Evolutionary conservation across 2,797 vertebrate species (phyloP).

Genomic region (Etheostoma perlongum): DNA sequence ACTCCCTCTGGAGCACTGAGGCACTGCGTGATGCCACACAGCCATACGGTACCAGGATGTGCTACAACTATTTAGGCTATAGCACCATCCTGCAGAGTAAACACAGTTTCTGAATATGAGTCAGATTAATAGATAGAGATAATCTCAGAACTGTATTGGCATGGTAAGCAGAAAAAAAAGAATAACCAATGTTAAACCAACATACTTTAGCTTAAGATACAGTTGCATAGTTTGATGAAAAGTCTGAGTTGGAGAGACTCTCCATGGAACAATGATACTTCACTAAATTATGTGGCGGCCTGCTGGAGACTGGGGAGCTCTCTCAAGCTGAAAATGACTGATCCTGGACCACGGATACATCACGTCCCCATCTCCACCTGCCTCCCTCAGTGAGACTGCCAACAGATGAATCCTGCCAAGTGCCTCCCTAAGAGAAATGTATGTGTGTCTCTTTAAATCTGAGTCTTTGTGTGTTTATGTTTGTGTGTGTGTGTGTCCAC

Average conservation of each 20-base stretch:
- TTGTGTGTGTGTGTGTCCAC: slow-evolving; percentile 43
- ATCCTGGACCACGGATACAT: slow-evolving; percentile 68
- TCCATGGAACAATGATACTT: slow-evolving; percentile 55
- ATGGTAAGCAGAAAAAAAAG: not conserved
- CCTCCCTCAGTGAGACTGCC: slow-evolving; percentile 74
- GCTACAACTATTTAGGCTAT: not conserved
- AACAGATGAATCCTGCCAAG: slow-evolving; percentile 81
- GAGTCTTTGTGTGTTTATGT: slow-evolving; percentile 11
- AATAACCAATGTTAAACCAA: slow-evolving; percentile 17
- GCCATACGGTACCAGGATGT: not conserved
- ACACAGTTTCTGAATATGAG: slow-evolving; percentile 6
- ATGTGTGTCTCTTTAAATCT: slow-evolving; percentile 40
- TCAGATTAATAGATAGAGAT: not conserved
- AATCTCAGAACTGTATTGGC: not conserved
- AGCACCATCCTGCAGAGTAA: not conserved
- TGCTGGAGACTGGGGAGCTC: slow-evolving; percentile 60
- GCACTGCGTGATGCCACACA: not conserved
- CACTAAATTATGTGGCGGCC: slow-evolving; percentile 44
- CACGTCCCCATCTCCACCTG: slow-evolving; percentile 50
- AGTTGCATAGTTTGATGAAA: slow-evolving; percentile 18
- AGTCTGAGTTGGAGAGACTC: slow-evolving; percentile 33
- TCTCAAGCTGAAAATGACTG: slow-evolving; percentile 68
- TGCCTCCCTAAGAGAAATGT: slow-evolving; percentile 76
- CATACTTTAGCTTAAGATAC: slow-evolving; percentile 14
- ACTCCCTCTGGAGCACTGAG: not conserved